A percentile compares a stretch with the other conserved stretches of the same genome.
These are phyloP conservation scores for Plutomurus gul DNA, from an alignment of 1,140 invertebrate genomes.

Conservation along the genomic window DNA sequence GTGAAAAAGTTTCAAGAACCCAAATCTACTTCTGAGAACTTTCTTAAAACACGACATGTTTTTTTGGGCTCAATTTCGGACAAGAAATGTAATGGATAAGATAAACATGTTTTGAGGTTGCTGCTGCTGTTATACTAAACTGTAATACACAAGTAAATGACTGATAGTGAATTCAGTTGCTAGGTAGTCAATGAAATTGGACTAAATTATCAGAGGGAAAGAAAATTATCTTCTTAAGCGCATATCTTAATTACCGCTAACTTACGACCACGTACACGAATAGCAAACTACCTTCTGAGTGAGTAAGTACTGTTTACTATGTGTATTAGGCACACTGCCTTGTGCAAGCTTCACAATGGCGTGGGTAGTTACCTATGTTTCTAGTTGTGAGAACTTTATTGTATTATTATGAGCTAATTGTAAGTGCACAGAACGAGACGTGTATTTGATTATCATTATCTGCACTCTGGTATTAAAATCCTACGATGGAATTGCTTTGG, in stretches of 20 bases:
- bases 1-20: slow-evolving; percentile 22
- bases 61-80: slow-evolving; percentile 7
- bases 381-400: no score
- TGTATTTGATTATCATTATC: slow-evolving; percentile 22
- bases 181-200: background rate
- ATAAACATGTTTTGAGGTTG: background rate
- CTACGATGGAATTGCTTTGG: background rate
- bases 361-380: no score
- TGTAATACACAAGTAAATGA: background rate
- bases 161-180: background rate
- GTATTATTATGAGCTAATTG: background rate
- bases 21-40: slow-evolving; percentile 11
- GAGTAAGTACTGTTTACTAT: no score
- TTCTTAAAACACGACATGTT: slow-evolving; percentile 19
- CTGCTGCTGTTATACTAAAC: no score
- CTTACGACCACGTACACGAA: no score
- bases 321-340: no score
- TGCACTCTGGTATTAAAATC: background rate
- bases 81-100: slow-evolving; percentile 6
- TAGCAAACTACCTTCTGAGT: no score
- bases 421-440: slow-evolving; percentile 11
- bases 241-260: no score
- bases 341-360: no score
- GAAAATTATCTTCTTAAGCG: background rate
- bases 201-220: background rate